Percentiles rank a stretch among this genome's conserved stretches.
phyloP scores from a whole-genome alignment of 2,888 invertebrate species.

The Piscicola geometra region DNA sequence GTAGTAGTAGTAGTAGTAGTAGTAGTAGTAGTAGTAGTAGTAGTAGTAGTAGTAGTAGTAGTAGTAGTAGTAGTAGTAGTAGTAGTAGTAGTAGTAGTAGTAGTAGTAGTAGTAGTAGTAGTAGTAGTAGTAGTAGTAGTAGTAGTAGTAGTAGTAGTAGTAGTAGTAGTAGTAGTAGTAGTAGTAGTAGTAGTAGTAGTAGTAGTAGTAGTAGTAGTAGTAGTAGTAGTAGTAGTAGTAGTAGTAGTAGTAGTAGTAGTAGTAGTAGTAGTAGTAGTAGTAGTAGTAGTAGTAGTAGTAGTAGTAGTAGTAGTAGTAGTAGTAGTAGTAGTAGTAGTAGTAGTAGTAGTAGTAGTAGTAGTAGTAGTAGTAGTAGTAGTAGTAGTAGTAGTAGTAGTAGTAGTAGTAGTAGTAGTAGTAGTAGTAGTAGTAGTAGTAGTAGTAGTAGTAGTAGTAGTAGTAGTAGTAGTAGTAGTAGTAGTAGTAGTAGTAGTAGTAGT shows the following conservation, averaged over 20 bases:
- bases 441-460: conserved; percentile 27
- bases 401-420: not conserved
- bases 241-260: not conserved
- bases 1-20: not conserved
- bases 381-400: conserved; percentile 29
- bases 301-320: conserved; percentile 30
- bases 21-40: not conserved
- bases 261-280: not conserved
- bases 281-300: conserved; percentile 19
- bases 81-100: not conserved
- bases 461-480: conserved; percentile 23
- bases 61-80: conserved; percentile 31
- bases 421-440: conserved; percentile 12
- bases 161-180: conserved; percentile 19
- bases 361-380: conserved; percentile 31
- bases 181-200: conserved; percentile 8
- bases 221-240: conserved; percentile 6
- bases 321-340: conserved; percentile 17
- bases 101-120: conserved; percentile 10
- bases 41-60: conserved; percentile 19
- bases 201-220: conserved; percentile 1
- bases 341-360: conserved; percentile 20
- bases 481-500: conserved; percentile 16
- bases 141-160: conserved; percentile 29
- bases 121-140: conserved; percentile 8